Evolutionary conservation across 2,888 invertebrate genomes (phyloP).

Genomic region (Cosmopolites sordidus): DNA sequence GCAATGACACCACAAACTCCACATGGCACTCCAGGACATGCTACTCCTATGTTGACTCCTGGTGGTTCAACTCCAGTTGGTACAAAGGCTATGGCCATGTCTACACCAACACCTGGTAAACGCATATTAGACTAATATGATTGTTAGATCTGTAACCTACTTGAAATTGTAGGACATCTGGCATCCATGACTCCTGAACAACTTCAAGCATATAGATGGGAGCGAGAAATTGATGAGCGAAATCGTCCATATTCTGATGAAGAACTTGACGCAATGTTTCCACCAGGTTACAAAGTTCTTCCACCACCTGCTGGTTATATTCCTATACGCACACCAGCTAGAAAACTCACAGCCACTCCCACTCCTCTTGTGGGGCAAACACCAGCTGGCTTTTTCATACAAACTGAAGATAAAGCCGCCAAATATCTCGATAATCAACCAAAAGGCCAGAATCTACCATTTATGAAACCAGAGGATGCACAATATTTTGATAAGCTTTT

Average conservation of each 20-base stretch:
- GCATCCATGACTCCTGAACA: constrained; percentile 99
- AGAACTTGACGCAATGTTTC: constrained; percentile 95
- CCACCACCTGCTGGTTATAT: constrained; percentile 65
- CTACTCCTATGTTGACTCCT: constrained; percentile 68
- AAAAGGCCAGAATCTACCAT: constrained; percentile 80
- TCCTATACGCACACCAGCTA: constrained; percentile 94
- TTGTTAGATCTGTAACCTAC: constrained; percentile 55
- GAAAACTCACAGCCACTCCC: constrained; percentile 96
- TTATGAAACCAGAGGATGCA: constrained; percentile 99
- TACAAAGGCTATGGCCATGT: constrained; percentile 96
- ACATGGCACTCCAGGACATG: constrained; percentile 66
- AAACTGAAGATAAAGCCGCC: constrained; percentile 79
- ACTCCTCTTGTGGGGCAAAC: constrained; percentile 88
- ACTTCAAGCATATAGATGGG: constrained; percentile 96
- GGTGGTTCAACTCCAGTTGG: constrained; percentile 84
- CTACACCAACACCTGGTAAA: constrained; percentile 95
- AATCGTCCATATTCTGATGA: constrained; percentile 96
- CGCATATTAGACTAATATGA: too few species aligned
- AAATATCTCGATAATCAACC: constrained; percentile 97
- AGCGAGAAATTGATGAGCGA: constrained; percentile 96
- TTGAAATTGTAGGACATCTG: too few species aligned
- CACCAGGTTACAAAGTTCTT: constrained; percentile 85
- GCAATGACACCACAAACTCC: constrained; percentile 60
- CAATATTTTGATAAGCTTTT: constrained; percentile 99
- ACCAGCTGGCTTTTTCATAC: constrained; percentile 92